Percentiles rank a stretch among this genome's conserved stretches.
Conservation (phyloP, 2,797 vertebrate genomes). For the Fratercula arctica region DNA sequence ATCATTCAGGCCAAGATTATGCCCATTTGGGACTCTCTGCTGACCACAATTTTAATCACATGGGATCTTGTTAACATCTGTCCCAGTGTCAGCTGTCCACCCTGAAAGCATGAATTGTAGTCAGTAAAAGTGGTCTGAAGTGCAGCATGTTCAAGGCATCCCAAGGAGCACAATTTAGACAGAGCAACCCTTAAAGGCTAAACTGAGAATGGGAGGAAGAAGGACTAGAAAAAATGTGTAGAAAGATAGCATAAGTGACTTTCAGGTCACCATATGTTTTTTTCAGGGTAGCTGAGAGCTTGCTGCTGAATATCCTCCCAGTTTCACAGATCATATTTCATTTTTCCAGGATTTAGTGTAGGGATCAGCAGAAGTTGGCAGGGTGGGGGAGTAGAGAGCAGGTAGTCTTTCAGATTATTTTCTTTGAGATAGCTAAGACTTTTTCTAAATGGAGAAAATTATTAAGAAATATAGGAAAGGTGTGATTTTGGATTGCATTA, state of each 20-base stretch:
- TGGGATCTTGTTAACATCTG: neutral
- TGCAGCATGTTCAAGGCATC: neutral
- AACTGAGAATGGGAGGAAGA: neutral
- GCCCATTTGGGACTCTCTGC: neutral
- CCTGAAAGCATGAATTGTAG: neutral
- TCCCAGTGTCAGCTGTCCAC: neutral
- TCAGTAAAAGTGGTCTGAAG: neutral
- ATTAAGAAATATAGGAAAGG: neutral
- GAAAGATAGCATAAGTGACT: neutral
- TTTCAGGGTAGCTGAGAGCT: neutral
- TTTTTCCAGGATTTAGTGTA: neutral
- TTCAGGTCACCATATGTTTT: neutral
- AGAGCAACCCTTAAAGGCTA: neutral
- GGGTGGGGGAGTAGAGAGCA: fast-evolving
- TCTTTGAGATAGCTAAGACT: neutral
- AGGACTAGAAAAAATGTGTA: neutral
- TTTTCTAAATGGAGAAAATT: neutral
- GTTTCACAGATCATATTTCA: neutral
- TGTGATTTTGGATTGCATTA: neutral
- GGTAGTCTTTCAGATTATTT: neutral
- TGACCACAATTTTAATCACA: neutral
- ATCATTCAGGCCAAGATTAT: neutral
- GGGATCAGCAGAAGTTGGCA: neutral
- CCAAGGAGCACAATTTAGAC: neutral
- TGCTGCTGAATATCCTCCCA: neutral